phyloP scores from a whole-genome alignment of 2,113 vertebrate species.

The Xiphias gladius region DNA sequence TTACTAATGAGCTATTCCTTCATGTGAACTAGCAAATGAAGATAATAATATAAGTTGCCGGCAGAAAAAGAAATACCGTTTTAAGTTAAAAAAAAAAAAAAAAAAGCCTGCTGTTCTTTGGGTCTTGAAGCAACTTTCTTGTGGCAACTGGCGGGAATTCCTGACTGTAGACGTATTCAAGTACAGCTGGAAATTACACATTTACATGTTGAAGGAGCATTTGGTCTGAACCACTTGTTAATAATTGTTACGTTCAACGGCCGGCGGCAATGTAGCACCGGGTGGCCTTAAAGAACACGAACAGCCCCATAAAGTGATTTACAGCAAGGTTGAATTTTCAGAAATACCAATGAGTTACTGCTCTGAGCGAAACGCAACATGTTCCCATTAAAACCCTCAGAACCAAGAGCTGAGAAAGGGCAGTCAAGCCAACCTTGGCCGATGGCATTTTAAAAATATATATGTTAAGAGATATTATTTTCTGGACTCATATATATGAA shows the following conservation, averaged over 20 bases:
- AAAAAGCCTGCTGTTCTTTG: neutral
- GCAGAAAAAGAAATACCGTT: neutral
- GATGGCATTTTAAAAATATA: neutral
- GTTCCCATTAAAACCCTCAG: neutral
- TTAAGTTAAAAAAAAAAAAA: neutral
- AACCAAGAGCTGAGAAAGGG: neutral
- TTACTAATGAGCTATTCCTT: too few species aligned
- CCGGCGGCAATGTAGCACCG: too few species aligned
- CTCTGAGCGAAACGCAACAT: neutral
- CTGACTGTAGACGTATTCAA: neutral
- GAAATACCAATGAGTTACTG: neutral
- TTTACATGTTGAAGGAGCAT: neutral
- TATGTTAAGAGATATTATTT: too few species aligned
- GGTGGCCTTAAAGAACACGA: rapidly evolving
- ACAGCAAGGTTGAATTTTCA: too few species aligned
- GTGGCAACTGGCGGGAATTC: slow-evolving; percentile 51
- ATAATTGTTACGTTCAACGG: neutral
- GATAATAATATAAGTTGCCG: too few species aligned
- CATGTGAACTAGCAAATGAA: neutral
- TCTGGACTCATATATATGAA: neutral
- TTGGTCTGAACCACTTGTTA: neutral
- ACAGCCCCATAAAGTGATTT: neutral
- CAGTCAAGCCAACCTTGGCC: slow-evolving; percentile 13
- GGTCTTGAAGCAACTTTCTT: rapidly evolving
- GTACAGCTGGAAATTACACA: neutral